Evolutionary conservation across 2,888 invertebrate genomes (phyloP).

Genomic region (Augiades crinisus): DNA sequence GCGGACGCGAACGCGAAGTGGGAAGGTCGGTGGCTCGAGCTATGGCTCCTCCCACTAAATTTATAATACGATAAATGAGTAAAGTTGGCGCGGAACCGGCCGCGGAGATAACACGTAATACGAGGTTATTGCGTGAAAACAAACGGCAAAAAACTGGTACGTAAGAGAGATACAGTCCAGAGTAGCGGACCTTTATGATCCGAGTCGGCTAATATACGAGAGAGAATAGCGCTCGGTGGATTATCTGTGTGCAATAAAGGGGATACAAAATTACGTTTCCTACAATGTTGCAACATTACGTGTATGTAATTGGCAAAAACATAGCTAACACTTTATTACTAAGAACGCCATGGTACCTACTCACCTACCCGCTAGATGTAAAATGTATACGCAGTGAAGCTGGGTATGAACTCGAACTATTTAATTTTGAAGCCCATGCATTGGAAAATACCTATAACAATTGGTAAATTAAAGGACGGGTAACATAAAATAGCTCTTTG

Average conservation of each 20-base stretch:
- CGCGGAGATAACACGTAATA: conserved; percentile 67
- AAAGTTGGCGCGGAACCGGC: conserved; percentile 65
- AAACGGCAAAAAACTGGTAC: conserved; percentile 67
- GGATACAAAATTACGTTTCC: conserved; percentile 67
- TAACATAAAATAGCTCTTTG: too few relatives aligned
- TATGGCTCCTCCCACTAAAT: conserved; percentile 76
- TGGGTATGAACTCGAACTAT: too few relatives aligned
- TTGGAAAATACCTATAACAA: too few relatives aligned
- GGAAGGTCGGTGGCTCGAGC: conserved; percentile 61
- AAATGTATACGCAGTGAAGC: too few relatives aligned
- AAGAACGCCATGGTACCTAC: neutral
- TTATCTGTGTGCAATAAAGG: conserved; percentile 65
- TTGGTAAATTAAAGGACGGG: too few relatives aligned
- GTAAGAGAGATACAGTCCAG: conserved; percentile 63
- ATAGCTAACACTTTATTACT: neutral
- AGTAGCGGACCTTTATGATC: conserved; percentile 65
- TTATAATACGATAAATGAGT: conserved; percentile 77
- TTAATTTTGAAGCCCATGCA: too few relatives aligned
- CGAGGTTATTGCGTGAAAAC: conserved; percentile 73
- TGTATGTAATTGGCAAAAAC: conserved; percentile 12
- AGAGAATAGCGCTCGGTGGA: conserved; percentile 51
- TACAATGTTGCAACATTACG: conserved; percentile 61
- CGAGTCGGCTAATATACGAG: conserved; percentile 61
- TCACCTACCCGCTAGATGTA: too few relatives aligned
- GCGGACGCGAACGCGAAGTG: conserved; percentile 54